phyloP scores from a whole-genome alignment of 2,888 invertebrate species.

The Ommatoiulus sabulosus region DNA sequence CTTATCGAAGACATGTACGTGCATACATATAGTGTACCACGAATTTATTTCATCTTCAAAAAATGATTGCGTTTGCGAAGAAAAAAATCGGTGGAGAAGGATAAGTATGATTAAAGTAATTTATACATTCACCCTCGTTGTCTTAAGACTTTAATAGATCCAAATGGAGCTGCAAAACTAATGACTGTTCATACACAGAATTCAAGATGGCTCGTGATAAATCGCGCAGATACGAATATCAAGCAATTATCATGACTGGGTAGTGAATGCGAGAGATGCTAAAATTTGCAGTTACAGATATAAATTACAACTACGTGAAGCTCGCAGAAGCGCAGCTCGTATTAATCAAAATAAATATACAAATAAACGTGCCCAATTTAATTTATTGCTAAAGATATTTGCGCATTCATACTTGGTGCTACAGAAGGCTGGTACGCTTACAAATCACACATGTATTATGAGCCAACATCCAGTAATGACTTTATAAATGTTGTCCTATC shows the following conservation, averaged over 20 bases:
- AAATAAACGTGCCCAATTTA: background rate
- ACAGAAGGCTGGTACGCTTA: background rate
- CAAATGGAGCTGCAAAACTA: conserved; percentile 19
- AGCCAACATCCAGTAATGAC: background rate
- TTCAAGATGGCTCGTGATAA: background rate
- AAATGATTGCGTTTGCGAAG: background rate
- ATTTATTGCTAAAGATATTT: background rate
- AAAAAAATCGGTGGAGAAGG: background rate
- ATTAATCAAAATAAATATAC: conserved; percentile 10
- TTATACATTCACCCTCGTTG: background rate
- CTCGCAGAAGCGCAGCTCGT: background rate
- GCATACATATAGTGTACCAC: background rate
- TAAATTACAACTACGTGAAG: conserved; percentile 3
- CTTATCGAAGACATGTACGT: too few relatives aligned
- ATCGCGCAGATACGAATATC: background rate
- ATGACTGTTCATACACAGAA: background rate
- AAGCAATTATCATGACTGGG: conserved; percentile 3
- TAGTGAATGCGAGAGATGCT: background rate
- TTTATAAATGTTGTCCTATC: background rate
- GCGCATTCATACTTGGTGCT: conserved; percentile 19
- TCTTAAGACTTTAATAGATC: background rate
- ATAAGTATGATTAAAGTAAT: background rate
- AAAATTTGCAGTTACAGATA: background rate
- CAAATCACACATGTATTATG: background rate
- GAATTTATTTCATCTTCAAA: background rate